These are phyloP conservation scores for Eilema griseolum DNA, from an alignment of 2,888 invertebrate species.

Conservation along the genomic window DNA sequence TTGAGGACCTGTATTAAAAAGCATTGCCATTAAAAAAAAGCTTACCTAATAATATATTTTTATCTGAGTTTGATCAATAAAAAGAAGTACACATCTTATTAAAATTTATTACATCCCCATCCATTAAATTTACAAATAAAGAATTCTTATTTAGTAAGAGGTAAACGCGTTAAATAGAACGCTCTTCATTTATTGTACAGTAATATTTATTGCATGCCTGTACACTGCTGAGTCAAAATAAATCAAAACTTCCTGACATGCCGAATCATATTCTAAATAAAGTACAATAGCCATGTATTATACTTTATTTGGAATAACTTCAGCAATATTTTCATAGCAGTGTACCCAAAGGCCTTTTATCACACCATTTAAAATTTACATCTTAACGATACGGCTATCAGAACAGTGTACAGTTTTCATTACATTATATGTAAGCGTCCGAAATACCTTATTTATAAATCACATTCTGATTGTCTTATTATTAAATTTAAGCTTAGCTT, in stretches of 20 bases:
- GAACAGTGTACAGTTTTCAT: conserved; percentile 9
- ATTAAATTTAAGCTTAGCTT: conserved; percentile 56
- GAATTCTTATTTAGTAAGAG: conserved; percentile 40
- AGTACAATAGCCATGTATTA: not conserved
- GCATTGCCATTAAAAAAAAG: no score
- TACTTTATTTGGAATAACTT: not conserved
- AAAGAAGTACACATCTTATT: conserved; percentile 35
- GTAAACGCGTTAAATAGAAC: conserved; percentile 41
- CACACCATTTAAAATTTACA: not conserved
- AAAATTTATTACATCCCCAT: conserved; percentile 33
- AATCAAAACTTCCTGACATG: not conserved
- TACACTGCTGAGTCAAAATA: not conserved
- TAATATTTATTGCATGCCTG: not conserved
- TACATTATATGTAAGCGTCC: conserved; percentile 37
- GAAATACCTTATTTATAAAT: conserved; percentile 53
- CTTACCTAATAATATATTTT: not conserved
- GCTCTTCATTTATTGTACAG: conserved; percentile 12
- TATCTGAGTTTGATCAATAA: conserved; percentile 16
- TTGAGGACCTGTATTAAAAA: no score
- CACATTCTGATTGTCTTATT: conserved; percentile 60
- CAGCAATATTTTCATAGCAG: not conserved
- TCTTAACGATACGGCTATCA: not conserved
- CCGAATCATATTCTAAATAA: no score
- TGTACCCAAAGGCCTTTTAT: not conserved
- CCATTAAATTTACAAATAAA: conserved; percentile 30